Evolutionary conservation across 2,888 invertebrate genomes (phyloP).

Genomic region (Erebia ligea): DNA sequence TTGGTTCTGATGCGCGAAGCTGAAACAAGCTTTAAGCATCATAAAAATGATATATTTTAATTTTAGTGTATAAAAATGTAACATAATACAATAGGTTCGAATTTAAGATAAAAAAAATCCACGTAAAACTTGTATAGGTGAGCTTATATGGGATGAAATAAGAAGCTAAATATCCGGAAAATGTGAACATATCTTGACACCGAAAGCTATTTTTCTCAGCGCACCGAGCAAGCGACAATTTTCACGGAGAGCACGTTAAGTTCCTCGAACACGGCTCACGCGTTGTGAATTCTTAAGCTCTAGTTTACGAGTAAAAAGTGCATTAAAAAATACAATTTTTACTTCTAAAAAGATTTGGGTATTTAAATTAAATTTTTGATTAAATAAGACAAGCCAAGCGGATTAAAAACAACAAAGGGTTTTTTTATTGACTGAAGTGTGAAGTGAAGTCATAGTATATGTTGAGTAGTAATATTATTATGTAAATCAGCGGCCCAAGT

Average conservation of each 20-base stretch:
- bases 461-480: no score
- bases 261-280: slow-evolving; percentile 27
- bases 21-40: no score
- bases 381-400: no score
- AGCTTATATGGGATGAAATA: slow-evolving; percentile 13
- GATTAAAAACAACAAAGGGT: no score
- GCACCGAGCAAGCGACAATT: slow-evolving; percentile 27
- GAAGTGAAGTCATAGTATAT: no score
- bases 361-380: background rate
- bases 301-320: slow-evolving; percentile 14
- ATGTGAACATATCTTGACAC: slow-evolving; percentile 19
- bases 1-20: no score
- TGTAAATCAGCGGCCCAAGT: no score
- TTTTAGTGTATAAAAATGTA: no score
- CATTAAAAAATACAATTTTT: background rate
- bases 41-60: no score
- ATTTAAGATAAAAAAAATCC: background rate
- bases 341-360: background rate
- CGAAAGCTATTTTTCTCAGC: slow-evolving; percentile 20
- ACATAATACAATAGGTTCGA: background rate
- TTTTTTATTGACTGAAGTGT: no score
- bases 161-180: slow-evolving; percentile 15
- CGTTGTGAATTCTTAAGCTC: slow-evolving; percentile 25
- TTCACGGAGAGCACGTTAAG: slow-evolving; percentile 30
- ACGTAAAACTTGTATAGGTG: background rate